Evolutionary conservation across 2,888 invertebrate genomes (phyloP), one percentile per base, ranked within the genome.

Genomic region (Micoletzkya japonica): DNA sequence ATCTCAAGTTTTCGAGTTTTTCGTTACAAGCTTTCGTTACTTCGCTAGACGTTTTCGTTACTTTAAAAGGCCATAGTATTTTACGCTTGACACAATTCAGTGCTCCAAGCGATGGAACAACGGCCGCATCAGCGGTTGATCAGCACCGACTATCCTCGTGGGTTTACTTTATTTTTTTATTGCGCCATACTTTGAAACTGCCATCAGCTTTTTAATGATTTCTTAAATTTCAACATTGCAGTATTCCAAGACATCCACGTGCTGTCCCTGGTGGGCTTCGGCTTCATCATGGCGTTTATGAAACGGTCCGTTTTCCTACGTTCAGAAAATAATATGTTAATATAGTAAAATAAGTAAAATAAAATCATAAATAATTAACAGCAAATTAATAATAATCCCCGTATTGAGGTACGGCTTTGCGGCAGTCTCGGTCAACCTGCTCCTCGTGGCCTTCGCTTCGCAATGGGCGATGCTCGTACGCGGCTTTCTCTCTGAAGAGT

Each of bases 321-420:
- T 34, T 60, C 17, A 24, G 49, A n/a, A n/a, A n/a, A n/a, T n/a
- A n/a, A n/a, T n/a, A n/a, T n/a, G n/a, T n/a, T n/a, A n/a, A n/a
- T n/a, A n/a, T n/a, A n/a, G n/a, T n/a, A n/a, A n/a, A n/a, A n/a
- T n/a, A n/a, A n/a, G n/a, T n/a, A n/a, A n/a, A n/a, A n/a, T n/a
- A n/a, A n/a, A n/a, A n/a, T n/a, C n/a, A n/a, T n/a, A n/a, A n/a
- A n/a, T n/a, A n/a, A n/a, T n/a, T n/a, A n/a, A n/a, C n/a, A n/a
- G n/a, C n/a, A n/a, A n/a, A n/a, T n/a, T n/a, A n/a, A n/a, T n/a
- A n/a, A n/a, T n/a, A n/a, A n/a, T n/a, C n/a, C n/a, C n/a, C n/a
- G n/a, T n/a, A n/a, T n/a, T n/a, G n/a, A n/a, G 91, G 81, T 96
- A 96, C 86, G 92, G 93, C 72, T 94, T 92, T 89, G 92, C 93